phyloP scores from a whole-genome alignment of 2,113 vertebrate species.

The Noturus placidus region DNA sequence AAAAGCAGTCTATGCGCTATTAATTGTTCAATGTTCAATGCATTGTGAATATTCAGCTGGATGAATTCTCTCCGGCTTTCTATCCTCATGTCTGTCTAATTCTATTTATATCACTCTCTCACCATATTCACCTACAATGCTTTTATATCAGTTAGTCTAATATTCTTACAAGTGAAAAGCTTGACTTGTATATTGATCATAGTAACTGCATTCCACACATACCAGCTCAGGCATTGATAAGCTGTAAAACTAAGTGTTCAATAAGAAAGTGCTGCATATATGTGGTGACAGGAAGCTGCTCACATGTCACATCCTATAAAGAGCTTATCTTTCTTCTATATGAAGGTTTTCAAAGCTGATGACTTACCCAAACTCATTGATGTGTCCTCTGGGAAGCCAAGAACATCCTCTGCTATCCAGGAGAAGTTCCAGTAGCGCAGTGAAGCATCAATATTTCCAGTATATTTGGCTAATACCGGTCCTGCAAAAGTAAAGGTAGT shows the following conservation, averaged over 20 bases:
- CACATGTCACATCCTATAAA: slow-evolving; percentile 49
- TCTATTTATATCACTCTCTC: not conserved
- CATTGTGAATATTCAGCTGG: not conserved
- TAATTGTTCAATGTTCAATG: slow-evolving; percentile 11
- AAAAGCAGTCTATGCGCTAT: slow-evolving; percentile 5
- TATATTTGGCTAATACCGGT: not conserved
- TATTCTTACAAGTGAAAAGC: slow-evolving; percentile 2
- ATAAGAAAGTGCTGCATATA: slow-evolving; percentile 53
- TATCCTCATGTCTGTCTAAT: not conserved
- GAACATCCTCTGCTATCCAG: slow-evolving; percentile 73
- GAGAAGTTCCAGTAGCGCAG: slow-evolving; percentile 77
- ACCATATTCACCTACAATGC: not conserved
- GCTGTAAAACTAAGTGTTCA: slow-evolving; percentile 21
- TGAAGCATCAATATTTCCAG: slow-evolving; percentile 44
- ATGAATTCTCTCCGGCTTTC: not conserved
- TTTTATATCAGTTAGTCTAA: slow-evolving; percentile 25
- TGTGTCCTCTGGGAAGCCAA: slow-evolving; percentile 63
- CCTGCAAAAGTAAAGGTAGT: slow-evolving; percentile 54
- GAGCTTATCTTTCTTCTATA: slow-evolving; percentile 34
- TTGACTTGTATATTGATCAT: slow-evolving; percentile 30
- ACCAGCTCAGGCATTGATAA: slow-evolving; percentile 16
- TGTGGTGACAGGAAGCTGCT: slow-evolving; percentile 55
- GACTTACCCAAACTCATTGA: slow-evolving; percentile 67
- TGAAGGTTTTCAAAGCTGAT: slow-evolving; percentile 53
- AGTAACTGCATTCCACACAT: not conserved